Evolutionary conservation across 2,113 vertebrate species (phyloP), one percentile per base, ranked within the genome.

Genomic region (Anoplopoma fimbria): DNA sequence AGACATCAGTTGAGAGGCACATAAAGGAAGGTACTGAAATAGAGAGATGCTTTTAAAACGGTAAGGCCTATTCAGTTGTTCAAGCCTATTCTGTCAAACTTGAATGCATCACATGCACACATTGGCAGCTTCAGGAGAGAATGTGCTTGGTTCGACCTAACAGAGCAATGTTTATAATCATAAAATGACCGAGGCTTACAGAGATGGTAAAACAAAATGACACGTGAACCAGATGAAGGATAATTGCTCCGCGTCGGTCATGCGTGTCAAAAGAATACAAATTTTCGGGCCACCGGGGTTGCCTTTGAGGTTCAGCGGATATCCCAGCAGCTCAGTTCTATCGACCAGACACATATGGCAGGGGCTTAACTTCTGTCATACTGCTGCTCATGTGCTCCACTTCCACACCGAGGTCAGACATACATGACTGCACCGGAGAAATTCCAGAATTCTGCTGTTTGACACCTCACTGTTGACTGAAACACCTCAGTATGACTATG

Each of bases 291-390:
- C 88, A 88, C 83, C 88, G 14, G 47, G 55, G 60, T 63, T 42
- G 86, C 53, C 77, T 90, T 88, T 90, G 84, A 90, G 81, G 86
- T 58, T 27, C 49, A 42, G 79, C 67, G 25, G 63, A 34, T 49
- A 49, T 69, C 63, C 63, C 77, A 65, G 83, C 85, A 72, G 84
- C 82, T 83, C 60, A 14, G 33, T 36, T 49, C 58, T 25, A 55
- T 58, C 40, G 69, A 79, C 61, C 79, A 75, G 81, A 82, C 84
- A 84, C 84, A 82, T 78, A 55, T 61, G 84, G 88, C 82, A 60
- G 64, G 13, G 57, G 84, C 80, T 91, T 82, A 88, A 82, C 80
- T 74, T 68, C 63, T 71, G 31, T 38, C 75, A 71, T 23, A n/a
- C 77, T 19, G 21, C 77, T 63, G 72, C 79, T 68, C 38, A 42